phyloP scores from a whole-genome alignment of 1,140 invertebrate genomes.

The Dinoponera quadriceps region DNA sequence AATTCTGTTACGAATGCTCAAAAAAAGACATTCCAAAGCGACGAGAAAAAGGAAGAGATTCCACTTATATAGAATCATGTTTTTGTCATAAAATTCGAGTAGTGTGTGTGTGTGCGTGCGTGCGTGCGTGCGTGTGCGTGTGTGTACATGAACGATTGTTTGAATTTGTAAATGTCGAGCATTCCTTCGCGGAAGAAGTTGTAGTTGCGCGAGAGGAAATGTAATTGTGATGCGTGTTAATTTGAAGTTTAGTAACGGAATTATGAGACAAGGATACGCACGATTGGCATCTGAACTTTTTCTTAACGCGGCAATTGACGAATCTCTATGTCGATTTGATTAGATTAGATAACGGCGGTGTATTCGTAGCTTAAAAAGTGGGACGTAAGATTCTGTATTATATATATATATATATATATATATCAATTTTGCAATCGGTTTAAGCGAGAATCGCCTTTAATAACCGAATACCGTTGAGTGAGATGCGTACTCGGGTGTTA shows the following conservation, averaged over 20 bases:
- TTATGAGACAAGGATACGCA: conserved; percentile 10
- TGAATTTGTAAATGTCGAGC: too few species aligned
- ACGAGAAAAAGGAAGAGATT: not conserved
- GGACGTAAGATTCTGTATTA: too few species aligned
- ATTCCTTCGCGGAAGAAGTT: not conserved
- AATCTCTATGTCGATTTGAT: conserved; percentile 19
- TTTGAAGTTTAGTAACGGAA: conserved; percentile 18
- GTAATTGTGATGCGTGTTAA: conserved; percentile 21
- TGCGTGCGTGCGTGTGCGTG: too few species aligned
- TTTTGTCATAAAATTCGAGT: too few species aligned
- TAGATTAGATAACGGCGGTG: not conserved
- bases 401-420: too few species aligned
- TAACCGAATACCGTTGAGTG: too few species aligned
- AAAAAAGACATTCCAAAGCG: not conserved
- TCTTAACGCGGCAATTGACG: not conserved
- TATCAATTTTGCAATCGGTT: too few species aligned
- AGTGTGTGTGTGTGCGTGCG: too few species aligned
- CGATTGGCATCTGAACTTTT: conserved; percentile 16
- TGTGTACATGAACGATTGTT: too few species aligned
- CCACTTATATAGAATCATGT: too few species aligned
- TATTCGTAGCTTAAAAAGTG: conserved; percentile 15
- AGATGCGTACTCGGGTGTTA: too few species aligned
- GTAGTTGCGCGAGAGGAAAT: not conserved
- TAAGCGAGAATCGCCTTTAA: too few species aligned
- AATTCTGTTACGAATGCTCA: conserved; percentile 2